phyloP scores from a whole-genome alignment of 37 sponge, comb jelly and placozoan genomes.

The Lycopodina hypogea region DNA sequence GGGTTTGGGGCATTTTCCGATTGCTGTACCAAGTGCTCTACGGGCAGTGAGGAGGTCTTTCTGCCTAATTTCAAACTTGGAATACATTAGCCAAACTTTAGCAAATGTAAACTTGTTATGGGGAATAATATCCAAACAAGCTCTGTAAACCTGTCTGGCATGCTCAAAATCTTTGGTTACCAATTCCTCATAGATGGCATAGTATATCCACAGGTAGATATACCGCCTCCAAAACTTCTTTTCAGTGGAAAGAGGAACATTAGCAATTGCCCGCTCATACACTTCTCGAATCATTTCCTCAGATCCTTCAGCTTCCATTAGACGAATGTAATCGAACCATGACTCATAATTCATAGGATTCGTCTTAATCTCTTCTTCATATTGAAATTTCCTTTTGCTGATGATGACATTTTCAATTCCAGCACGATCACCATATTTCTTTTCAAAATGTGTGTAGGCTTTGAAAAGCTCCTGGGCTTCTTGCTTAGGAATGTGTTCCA shows the following conservation, averaged over 20 bases:
- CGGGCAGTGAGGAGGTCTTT: slow-evolving; percentile 82
- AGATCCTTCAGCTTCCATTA: slow-evolving; percentile 79
- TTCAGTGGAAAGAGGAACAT: slow-evolving; percentile 88
- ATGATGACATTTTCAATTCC: slow-evolving; percentile 94
- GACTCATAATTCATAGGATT: slow-evolving; percentile 95
- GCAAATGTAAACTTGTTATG: slow-evolving; percentile 96
- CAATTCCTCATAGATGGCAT: slow-evolving; percentile 97
- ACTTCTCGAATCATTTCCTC: slow-evolving; percentile 83
- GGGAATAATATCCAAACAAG: slow-evolving; percentile 86
- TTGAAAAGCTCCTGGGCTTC: slow-evolving; percentile 89
- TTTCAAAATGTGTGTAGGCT: slow-evolving; percentile 92
- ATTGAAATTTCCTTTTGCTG: slow-evolving; percentile 91
- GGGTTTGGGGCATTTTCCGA: slow-evolving; percentile 95
- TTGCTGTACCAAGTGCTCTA: slow-evolving; percentile 85
- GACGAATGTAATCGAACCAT: slow-evolving; percentile 97
- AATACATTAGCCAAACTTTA: slow-evolving; percentile 95
- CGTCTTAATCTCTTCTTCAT: slow-evolving; percentile 91
- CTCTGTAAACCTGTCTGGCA: slow-evolving; percentile 88
- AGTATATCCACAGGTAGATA: slow-evolving; percentile 98
- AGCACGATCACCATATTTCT: slow-evolving; percentile 88
- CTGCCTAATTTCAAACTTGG: slow-evolving; percentile 95
- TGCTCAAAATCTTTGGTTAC: slow-evolving; percentile 81
- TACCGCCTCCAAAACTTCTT: slow-evolving; percentile 94
- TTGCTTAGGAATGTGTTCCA: slow-evolving; percentile 89
- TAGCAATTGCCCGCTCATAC: slow-evolving; percentile 97